Base-by-base conservation (phyloP, 2,797 vertebrate species). In the Sebastiscus tertius region DNA sequence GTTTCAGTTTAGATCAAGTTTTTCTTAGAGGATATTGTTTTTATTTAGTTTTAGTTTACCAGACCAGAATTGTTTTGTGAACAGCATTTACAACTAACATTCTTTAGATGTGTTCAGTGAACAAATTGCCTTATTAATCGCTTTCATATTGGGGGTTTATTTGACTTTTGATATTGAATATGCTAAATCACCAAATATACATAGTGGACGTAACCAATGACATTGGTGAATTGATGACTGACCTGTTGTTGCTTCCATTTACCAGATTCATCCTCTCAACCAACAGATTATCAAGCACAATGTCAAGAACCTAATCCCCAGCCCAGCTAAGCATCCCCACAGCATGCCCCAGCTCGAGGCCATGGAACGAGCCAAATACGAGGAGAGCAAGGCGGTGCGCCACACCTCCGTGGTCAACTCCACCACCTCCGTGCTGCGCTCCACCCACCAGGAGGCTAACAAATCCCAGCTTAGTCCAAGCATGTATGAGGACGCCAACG, bases 261-360 rank as follows among this genome's bases (percentile, higher is more conserved):
- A 94, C 77, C 97, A 99, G 95, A 96, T 96, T 85, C 95, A 95
- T 75, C 86, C 96, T 83, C 92, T 96, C 86, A 94, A 89, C 91
- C 97, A 98, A 85, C 95, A 97, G 11, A 93, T 97, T 78, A 98
- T 99, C 94, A 99, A 99, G 94, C 98, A 99, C 94, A 99, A 99
- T 27, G 99, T 99, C 87, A 99, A 99, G 95, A 99, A 98, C 63
- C 94, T 99, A 68, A 98, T 99, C 94, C 98, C 98, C 72, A 97
- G 97, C 89, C 97, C 98, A 54, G 95, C 93, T 86, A 99, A 98
- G 89, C 94, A 97, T 52, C 86, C 97, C 36, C 97, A 97, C 68
- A 63, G 91, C 79, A 95, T 98, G 94, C 95, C 97, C 29, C 96
- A 97, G 63, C 94, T 98, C 54, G 98, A 99, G 79, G 88, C 93